Evolutionary conservation across 2,797 vertebrate species (phyloP).

Genomic region (Rhinichthys osculus): DNA sequence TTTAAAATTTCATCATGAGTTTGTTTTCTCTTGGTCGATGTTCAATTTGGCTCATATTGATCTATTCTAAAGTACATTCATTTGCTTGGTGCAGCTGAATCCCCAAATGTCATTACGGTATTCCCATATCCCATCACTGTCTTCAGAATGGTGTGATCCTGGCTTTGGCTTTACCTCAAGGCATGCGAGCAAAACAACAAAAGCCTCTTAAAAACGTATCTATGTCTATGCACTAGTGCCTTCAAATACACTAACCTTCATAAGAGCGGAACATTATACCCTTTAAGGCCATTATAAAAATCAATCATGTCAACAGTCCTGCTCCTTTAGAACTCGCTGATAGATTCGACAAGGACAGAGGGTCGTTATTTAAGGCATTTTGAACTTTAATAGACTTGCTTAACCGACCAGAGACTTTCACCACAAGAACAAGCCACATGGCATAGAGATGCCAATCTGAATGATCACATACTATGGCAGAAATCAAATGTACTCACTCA

Average conservation of each 20-base stretch:
- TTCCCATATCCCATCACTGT: slow-evolving; percentile 26
- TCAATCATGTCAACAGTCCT: background rate
- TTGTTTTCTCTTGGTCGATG: slow-evolving; percentile 24
- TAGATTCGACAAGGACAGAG: background rate
- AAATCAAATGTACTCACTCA: slow-evolving; percentile 73
- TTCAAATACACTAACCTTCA: slow-evolving; percentile 10
- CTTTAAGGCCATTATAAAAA: slow-evolving; percentile 11
- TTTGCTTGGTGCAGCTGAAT: slow-evolving; percentile 38
- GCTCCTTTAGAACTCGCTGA: background rate
- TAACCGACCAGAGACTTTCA: background rate
- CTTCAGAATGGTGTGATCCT: background rate
- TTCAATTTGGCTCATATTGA: slow-evolving; percentile 31
- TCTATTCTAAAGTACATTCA: slow-evolving; percentile 27
- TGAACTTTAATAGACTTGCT: slow-evolving; percentile 4
- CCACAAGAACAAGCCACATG: slow-evolving; percentile 19
- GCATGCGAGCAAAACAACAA: slow-evolving; percentile 11
- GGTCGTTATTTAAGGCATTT: background rate
- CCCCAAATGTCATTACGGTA: slow-evolving; percentile 19
- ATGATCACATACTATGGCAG: background rate
- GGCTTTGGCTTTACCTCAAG: slow-evolving; percentile 8
- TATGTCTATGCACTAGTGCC: background rate
- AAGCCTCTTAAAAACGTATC: background rate
- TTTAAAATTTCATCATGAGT: background rate
- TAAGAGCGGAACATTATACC: background rate
- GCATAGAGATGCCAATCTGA: background rate